Evolutionary conservation across 2,888 invertebrate species (phyloP).

Genomic region (Callosobruchus maculatus): DNA sequence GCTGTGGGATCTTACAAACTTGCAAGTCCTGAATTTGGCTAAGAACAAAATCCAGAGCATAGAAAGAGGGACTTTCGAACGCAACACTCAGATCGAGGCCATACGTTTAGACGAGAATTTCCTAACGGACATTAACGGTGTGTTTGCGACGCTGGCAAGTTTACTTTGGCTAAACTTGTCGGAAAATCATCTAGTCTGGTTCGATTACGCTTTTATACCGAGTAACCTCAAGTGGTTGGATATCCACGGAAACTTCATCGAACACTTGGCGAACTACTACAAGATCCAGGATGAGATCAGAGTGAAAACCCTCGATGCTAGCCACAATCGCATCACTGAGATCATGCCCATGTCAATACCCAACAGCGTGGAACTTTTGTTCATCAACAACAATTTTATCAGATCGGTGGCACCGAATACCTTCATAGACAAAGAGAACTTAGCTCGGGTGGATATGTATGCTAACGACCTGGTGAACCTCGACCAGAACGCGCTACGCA

Average conservation of each 20-base stretch:
- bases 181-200: conserved; percentile 88
- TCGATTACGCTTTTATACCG: conserved; percentile 89
- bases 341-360: conserved; percentile 82
- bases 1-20: conserved; percentile 80
- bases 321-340: conserved; percentile 83
- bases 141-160: conserved; percentile 80
- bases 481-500: conserved; percentile 75
- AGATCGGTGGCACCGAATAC: conserved; percentile 78
- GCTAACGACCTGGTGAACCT: conserved; percentile 81
- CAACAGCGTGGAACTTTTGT: conserved; percentile 80
- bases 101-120: conserved; percentile 86
- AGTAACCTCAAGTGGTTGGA: conserved; percentile 87
- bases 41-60: conserved; percentile 85
- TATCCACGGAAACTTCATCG: conserved; percentile 86
- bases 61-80: conserved; percentile 78
- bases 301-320: conserved; percentile 82
- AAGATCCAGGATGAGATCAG: conserved; percentile 77
- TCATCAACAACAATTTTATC: conserved; percentile 86
- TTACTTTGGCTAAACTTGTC: conserved; percentile 85
- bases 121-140: conserved; percentile 84
- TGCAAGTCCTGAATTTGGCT: conserved; percentile 84
- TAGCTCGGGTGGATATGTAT: conserved; percentile 86
- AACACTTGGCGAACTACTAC: conserved; percentile 83
- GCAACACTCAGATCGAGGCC: conserved; percentile 78
- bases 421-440: conserved; percentile 78